Conservation (phyloP, 2,113 vertebrate genomes). For the Atrichornis clamosus region DNA sequence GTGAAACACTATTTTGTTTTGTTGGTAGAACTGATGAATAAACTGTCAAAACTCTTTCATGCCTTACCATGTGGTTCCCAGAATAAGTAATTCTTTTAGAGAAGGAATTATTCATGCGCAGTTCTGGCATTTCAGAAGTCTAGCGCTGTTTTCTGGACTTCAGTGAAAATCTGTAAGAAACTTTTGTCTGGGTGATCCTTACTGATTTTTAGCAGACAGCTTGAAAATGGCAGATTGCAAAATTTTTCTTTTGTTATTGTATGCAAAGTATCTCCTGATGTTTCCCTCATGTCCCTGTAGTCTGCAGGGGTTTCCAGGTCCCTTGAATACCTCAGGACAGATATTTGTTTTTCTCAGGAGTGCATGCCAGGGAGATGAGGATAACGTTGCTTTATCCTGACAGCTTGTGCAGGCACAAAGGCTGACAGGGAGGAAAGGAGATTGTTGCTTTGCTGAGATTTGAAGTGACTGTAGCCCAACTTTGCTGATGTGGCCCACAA, state of each 20-base stretch:
- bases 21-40: constrained; percentile 3
- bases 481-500: no score
- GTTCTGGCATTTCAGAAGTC: not conserved
- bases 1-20: not conserved
- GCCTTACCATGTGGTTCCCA: constrained; percentile 15
- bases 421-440: not conserved
- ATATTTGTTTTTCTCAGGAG: not conserved
- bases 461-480: not conserved
- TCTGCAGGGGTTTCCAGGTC: not conserved
- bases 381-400: not conserved
- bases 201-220: not conserved
- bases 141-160: not conserved
- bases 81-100: not conserved
- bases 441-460: not conserved
- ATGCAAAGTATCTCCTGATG: not conserved
- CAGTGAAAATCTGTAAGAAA: not conserved
- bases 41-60: constrained; percentile 21
- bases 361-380: not conserved
- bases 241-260: not conserved
- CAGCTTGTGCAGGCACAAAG: not conserved
- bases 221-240: not conserved
- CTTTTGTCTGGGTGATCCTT: not conserved
- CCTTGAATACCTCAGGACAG: not conserved
- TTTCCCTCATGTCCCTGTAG: not conserved
- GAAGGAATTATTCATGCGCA: not conserved